Evolutionary conservation across 2,113 vertebrate species (phyloP).

Genomic region (Columba livia): DNA sequence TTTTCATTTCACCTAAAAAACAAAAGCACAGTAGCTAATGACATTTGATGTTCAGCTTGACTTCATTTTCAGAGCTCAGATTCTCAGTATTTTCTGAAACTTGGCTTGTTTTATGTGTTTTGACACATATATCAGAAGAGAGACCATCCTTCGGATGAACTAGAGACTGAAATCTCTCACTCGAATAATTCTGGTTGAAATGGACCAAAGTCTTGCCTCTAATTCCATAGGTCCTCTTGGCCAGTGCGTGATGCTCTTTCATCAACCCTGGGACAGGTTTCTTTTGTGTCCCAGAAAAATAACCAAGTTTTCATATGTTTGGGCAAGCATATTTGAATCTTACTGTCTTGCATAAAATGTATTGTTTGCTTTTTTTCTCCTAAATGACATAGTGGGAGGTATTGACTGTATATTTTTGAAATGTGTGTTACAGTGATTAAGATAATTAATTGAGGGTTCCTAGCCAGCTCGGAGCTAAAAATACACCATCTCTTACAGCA

Average conservation of each 20-base stretch:
- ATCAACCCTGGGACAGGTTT: neutral
- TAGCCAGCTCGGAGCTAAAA: neutral
- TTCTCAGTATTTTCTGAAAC: neutral
- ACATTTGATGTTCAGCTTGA: neutral
- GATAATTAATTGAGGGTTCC: neutral
- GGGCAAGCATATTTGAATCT: neutral
- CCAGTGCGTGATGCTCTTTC: neutral
- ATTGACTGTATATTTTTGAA: neutral
- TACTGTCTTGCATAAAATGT: neutral
- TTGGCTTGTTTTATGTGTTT: neutral
- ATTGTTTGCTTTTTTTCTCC: neutral
- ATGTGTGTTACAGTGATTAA: neutral
- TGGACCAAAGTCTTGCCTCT: neutral
- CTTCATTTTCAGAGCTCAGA: neutral
- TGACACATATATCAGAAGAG: neutral
- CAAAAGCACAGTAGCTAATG: neutral
- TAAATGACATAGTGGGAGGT: neutral
- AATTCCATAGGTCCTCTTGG: neutral
- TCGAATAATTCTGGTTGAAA: neutral
- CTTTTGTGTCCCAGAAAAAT: neutral
- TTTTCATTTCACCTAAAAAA: neutral
- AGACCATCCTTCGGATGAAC: neutral
- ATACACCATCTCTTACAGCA: neutral
- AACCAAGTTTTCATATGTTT: neutral
- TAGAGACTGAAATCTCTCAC: neutral